A percentile compares a stretch with the other conserved stretches of the same genome.
These are phyloP conservation scores for Drosophila subquinaria DNA, from an alignment of 2,888 invertebrate genomes.

Conservation along the genomic window DNA sequence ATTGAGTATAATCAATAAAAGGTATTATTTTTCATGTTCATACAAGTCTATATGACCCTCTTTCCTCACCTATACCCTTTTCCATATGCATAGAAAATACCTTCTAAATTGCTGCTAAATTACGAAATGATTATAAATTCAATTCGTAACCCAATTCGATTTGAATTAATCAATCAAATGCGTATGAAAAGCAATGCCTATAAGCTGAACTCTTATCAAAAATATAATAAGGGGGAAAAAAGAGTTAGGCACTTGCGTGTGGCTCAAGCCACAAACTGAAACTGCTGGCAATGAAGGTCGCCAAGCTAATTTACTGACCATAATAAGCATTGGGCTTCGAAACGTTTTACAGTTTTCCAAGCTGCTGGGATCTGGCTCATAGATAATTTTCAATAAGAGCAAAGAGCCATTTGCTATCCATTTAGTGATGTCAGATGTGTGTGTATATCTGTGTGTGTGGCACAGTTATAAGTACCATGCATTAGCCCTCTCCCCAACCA, in stretches of 20 bases:
- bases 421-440: conserved; percentile 29
- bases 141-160: conserved; percentile 70
- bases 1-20: background rate
- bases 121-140: conserved; percentile 73
- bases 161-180: conserved; percentile 75
- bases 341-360: conserved; percentile 67
- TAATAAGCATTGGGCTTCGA: conserved; percentile 69
- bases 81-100: background rate
- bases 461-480: conserved; percentile 39
- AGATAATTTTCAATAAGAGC: conserved; percentile 75
- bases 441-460: conserved; percentile 37
- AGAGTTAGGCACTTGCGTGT: conserved; percentile 57
- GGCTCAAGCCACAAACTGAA: conserved; percentile 41
- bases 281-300: conserved; percentile 70
- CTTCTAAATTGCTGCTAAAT: conserved; percentile 69
- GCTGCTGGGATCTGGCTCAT: conserved; percentile 52
- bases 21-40: background rate
- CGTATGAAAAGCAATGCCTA: conserved; percentile 13
- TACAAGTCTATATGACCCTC: background rate
- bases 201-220: conserved; percentile 38
- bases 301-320: conserved; percentile 67
- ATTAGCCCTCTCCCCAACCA: conserved; percentile 62
- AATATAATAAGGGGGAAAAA: background rate
- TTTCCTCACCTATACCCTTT: background rate
- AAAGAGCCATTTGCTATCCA: conserved; percentile 48